Conservation (phyloP, 2,797 vertebrate genomes). For the Florisuga fusca region DNA sequence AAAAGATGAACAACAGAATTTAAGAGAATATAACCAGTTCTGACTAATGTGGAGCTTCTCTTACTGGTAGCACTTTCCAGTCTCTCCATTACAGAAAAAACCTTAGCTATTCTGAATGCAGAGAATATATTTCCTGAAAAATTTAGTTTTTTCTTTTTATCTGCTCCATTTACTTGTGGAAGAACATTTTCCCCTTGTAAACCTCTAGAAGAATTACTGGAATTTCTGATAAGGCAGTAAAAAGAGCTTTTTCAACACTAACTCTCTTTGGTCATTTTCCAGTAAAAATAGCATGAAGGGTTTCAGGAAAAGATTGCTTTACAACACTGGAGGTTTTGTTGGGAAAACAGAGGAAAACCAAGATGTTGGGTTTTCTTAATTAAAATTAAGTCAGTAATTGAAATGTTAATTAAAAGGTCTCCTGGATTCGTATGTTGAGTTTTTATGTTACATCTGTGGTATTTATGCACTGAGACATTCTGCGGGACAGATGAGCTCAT, state of each 20-base stretch:
- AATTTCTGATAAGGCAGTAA: constrained; percentile 45
- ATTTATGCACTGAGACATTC: neutral
- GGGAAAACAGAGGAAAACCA: constrained; percentile 35
- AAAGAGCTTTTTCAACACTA: neutral
- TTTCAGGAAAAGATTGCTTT: neutral
- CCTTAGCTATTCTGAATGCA: neutral
- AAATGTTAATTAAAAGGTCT: constrained; percentile 1
- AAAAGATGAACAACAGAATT: neutral
- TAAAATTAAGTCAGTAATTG: constrained; percentile 6
- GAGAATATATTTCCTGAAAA: neutral
- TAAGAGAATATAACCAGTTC: neutral
- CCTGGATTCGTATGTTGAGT: neutral
- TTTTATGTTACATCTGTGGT: constrained; percentile 9
- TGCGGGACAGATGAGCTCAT: constrained; percentile 28
- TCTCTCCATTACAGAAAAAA: neutral
- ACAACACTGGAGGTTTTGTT: neutral
- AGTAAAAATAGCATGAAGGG: constrained; percentile 34
- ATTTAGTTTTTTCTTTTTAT: constrained; percentile 13
- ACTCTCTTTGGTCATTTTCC: constrained; percentile 18
- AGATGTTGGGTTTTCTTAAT: constrained; percentile 10
- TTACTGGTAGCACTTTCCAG: neutral
- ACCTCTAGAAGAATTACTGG: constrained; percentile 46
- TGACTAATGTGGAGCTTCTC: neutral
- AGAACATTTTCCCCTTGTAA: constrained; percentile 8
- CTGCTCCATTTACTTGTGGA: constrained; percentile 19